Evolutionary conservation across 2,797 vertebrate genomes (phyloP), one percentile per base, ranked within the genome.

Genomic region (Dipus sagitta): DNA sequence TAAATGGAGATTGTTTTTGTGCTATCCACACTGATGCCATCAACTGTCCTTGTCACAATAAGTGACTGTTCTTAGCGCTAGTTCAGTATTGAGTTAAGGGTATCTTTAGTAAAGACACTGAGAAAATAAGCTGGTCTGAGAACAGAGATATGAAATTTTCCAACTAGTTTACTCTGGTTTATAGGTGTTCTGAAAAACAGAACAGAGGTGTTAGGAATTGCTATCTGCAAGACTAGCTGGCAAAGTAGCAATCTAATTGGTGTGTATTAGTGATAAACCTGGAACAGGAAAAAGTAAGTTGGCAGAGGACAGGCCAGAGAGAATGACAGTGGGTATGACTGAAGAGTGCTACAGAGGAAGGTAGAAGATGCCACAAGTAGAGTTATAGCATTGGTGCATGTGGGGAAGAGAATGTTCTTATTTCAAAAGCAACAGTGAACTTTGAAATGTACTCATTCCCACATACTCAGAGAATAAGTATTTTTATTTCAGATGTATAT

Each of bases 381-480:
- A 72, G 52, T n/a, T 0, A 0, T 68, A 32, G 81, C 21, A 42
- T n/a, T 74, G 32, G 18, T 26, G 64, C 2, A 1, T 42, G 64
- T 11, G 84, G 23, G 72, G 17, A 86, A 75, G 47, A 23, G 58
- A 84, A 60, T 64, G 9, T 54, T 71, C n/a, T 24, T 58, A 34
- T 70, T 88, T 88, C 13, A 87, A 85, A 96, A 79, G 42, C 18
- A 91, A 83, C 88, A 83, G 17, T 26, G 18, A 89, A 65, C 7
- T 28, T 30, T 32, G 86, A 28, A 82, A 81, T 76, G 21, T 83
- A 24, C 11, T 84, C 9, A 70, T 47, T 92, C 88, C 42, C 30
- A 94, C 54, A 9, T 82, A 92, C 28, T 18, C 4, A 10, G 81
- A 42, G 52, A 89, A 30, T 64, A 67, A 58, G 84, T 54, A 67